Evolutionary conservation across 2,888 invertebrate genomes (phyloP).

Genomic region (Drosophila subsilvestris): DNA sequence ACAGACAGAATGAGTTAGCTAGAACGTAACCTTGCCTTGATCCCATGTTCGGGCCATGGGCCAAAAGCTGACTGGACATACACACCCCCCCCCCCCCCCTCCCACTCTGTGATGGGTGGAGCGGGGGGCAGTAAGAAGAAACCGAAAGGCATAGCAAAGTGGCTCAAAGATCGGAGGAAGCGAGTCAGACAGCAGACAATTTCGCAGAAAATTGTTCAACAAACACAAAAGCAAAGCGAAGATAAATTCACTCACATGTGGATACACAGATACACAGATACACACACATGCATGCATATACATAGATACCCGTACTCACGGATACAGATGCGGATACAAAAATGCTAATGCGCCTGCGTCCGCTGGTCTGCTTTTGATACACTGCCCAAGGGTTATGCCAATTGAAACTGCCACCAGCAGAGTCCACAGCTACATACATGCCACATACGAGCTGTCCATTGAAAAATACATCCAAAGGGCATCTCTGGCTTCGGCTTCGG

Average conservation of each 20-base stretch:
- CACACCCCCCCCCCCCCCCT: background rate
- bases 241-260: constrained; percentile 35
- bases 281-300: constrained; percentile 22
- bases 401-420: too few relatives aligned
- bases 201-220: constrained; percentile 53
- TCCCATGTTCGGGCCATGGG: constrained; percentile 38
- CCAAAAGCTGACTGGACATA: constrained; percentile 19
- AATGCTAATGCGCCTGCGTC: constrained; percentile 58
- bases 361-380: background rate
- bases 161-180: constrained; percentile 44
- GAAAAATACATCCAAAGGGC: background rate
- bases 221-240: constrained; percentile 48
- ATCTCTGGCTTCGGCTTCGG: background rate
- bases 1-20: constrained; percentile 25
- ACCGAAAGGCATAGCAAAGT: constrained; percentile 9
- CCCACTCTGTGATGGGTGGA: too few relatives aligned
- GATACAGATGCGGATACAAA: constrained; percentile 57
- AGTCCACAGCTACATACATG: too few relatives aligned
- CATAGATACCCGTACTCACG: constrained; percentile 40
- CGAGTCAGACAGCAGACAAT: constrained; percentile 38
- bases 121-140: background rate
- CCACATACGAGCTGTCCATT: too few relatives aligned
- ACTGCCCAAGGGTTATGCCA: too few relatives aligned
- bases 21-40: constrained; percentile 40
- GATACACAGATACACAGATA: constrained; percentile 18